Conservation (phyloP, 2,797 vertebrate species). For the Eulemur albifrons region DNA sequence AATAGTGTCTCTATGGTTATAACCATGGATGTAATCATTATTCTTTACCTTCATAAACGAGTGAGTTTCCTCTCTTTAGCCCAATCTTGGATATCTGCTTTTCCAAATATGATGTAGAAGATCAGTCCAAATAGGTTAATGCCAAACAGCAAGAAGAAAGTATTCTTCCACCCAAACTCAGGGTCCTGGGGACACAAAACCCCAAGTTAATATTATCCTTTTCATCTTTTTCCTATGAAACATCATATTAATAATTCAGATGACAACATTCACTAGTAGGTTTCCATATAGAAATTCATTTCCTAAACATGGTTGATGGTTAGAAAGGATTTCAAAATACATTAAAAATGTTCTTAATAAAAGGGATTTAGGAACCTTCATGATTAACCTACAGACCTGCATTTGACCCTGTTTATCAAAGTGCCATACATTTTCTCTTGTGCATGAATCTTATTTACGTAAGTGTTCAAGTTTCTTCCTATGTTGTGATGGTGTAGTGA, state of each 20-base stretch:
- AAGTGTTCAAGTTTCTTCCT: not conserved
- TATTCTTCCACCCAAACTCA: constrained; percentile 86
- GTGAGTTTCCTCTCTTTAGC: constrained; percentile 76
- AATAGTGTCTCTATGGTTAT: not conserved
- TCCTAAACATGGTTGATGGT: not conserved
- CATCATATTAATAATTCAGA: not conserved
- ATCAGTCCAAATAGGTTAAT: constrained; percentile 83
- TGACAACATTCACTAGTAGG: not conserved
- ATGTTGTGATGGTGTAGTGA: not conserved
- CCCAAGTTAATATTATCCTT: not conserved
- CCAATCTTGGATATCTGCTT: constrained; percentile 87
- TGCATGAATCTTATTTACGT: not conserved
- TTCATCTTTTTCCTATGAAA: not conserved
- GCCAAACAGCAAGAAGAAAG: constrained; percentile 86
- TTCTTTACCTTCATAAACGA: constrained; percentile 57
- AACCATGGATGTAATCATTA: not conserved
- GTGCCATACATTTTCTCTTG: not conserved
- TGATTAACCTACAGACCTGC: not conserved
- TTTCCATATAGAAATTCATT: not conserved
- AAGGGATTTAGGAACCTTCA: not conserved
- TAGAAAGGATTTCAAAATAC: not conserved
- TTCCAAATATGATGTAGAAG: constrained; percentile 84
- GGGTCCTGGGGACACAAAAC: constrained; percentile 81
- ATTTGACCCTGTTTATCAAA: not conserved
- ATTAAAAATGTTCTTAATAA: not conserved